Evolutionary conservation across 2,888 invertebrate species (phyloP), one percentile per base, ranked within the genome.

Genomic region (Pteria penguin): DNA sequence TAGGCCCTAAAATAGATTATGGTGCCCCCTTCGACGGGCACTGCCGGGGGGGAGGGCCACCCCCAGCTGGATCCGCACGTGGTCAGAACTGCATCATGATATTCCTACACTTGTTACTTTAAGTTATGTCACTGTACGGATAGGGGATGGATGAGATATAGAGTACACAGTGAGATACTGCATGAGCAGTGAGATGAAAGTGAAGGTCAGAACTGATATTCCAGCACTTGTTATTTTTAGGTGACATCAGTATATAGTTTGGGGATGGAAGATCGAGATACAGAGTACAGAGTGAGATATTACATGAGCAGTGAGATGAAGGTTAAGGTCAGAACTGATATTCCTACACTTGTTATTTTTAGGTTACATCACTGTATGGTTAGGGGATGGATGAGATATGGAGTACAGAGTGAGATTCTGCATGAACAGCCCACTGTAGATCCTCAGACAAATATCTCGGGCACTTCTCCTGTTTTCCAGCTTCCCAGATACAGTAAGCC

Each of bases 341-440:
- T 60, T 22, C 8, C 5, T 5, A 29, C 26, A 60, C 11, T 26
- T 67, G 26, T 71, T 58, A 36, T 58, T 63, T 72, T 8, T 72
- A 90, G 89, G 90, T 65, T 88, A n/a, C 87, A 88, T 67, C 84
- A 86, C 72, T 89, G 90, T 78, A 83, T 87, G 82, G 73, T 75
- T 2, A 76, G 74, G 69, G 85, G 86, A 18, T 89, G 89, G 89
- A 70, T 87, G 66, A 84, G 83, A 45, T 87, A 82, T 83, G 89
- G 89, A 22, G 58, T 88, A 11, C 80, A 77, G 57, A 71, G 77
- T 22, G 82, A 85, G 33, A 84, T 89, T 24, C 70, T 85, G 31
- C 74, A 81, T 29, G 85, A 86, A 66, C 78, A 82, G 63, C 78
- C 86, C 29, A 78, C 84, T 4, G 80, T 82, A 68, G 75, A 79